Conservation (phyloP, 2,113 vertebrate species). For the Notiomystis cincta region DNA sequence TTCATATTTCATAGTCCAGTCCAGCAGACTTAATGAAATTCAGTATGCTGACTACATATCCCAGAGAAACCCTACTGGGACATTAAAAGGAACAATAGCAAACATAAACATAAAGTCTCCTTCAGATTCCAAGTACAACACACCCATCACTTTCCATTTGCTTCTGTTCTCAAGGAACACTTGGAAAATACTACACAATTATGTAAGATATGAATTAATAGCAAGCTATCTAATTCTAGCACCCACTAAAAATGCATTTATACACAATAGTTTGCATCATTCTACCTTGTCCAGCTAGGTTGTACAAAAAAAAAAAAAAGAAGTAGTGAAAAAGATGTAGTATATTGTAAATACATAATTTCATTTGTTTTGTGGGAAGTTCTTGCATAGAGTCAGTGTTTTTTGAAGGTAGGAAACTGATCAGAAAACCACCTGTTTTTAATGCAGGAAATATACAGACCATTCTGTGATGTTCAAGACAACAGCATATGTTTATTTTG, state of each 20-base stretch:
- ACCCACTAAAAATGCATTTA: not conserved
- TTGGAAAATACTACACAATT: not conserved
- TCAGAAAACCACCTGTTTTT: not conserved
- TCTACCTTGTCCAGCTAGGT: not conserved
- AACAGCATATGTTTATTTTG: not conserved
- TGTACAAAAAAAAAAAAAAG: not conserved
- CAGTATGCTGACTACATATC: not conserved
- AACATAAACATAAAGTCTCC: not conserved
- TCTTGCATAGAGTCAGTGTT: not conserved
- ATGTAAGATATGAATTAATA: not conserved
- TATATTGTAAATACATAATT: not conserved
- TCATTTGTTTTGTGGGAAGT: not conserved
- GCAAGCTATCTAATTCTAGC: not conserved
- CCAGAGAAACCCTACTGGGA: not conserved
- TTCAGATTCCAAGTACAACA: not conserved
- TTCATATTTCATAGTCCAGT: not conserved
- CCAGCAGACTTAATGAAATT: conserved; percentile 6
- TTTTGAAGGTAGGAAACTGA: not conserved
- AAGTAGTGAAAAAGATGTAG: not conserved
- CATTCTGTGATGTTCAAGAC: not conserved
- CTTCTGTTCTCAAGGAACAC: not conserved
- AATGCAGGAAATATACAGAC: not conserved
- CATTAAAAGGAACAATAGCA: conserved; percentile 25
- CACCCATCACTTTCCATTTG: not conserved
- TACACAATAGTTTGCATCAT: not conserved